Evolutionary conservation across 2,797 vertebrate species (phyloP).

Genomic region (Threskiornis aethiopicus): DNA sequence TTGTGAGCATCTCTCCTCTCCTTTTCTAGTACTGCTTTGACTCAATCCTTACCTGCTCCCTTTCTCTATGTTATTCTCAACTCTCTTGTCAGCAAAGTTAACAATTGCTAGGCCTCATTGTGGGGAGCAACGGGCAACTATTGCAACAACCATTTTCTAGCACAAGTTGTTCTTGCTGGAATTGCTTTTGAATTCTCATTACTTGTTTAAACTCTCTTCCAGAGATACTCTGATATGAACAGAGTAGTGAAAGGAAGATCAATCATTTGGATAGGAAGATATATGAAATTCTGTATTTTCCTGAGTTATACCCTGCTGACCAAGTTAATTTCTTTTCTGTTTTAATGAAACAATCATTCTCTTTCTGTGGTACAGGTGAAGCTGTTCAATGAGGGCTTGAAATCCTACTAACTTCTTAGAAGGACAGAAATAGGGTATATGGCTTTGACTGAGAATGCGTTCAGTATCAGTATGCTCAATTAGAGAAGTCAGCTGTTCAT

Average conservation of each 20-base stretch:
- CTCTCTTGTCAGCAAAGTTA: not conserved
- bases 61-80: not conserved
- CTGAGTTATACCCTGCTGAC: not conserved
- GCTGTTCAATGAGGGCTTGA: not conserved
- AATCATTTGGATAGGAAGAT: not conserved
- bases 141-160: not conserved
- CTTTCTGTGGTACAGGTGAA: not conserved
- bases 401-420: not conserved
- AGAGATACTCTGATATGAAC: not conserved
- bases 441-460: not conserved
- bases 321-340: not conserved
- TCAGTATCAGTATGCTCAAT: not conserved
- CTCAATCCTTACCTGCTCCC: not conserved
- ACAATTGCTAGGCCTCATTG: not conserved
- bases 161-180: conserved; percentile 15
- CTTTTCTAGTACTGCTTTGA: not conserved
- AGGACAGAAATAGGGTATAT: not conserved
- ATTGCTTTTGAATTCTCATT: conserved; percentile 44
- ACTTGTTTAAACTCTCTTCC: conserved; percentile 10
- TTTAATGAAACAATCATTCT: not conserved
- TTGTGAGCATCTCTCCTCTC: not conserved
- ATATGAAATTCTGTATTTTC: not conserved
- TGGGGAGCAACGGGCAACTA: not conserved
- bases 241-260: not conserved
- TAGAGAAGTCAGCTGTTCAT: not conserved